A percentile compares a stretch with the other conserved stretches of the same genome.
phyloP scores from a whole-genome alignment of 1,140 invertebrate species.

The Brachionus manjavacas region DNA sequence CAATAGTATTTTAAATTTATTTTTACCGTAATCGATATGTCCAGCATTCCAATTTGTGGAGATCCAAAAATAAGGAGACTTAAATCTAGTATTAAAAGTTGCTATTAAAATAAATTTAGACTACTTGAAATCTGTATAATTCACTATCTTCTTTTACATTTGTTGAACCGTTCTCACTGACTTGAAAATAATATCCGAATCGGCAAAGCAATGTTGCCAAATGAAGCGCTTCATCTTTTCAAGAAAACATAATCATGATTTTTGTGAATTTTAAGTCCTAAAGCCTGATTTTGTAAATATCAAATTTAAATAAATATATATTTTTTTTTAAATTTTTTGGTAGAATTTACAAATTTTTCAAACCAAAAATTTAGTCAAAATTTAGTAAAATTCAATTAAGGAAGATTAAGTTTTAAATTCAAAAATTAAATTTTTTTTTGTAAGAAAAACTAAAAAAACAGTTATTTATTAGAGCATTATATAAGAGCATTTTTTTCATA shows the following conservation, averaged over 20 bases:
- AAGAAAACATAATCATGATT: neutral
- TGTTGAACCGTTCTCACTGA: neutral
- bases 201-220: slow-evolving; percentile 25
- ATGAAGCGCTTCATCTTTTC: slow-evolving; percentile 13
- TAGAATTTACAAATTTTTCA: no score
- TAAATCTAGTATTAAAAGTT: neutral
- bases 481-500: no score
- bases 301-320: no score
- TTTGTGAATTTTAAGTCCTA: neutral
- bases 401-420: no score
- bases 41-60: slow-evolving; percentile 35
- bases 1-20: neutral
- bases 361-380: no score
- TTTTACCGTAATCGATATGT: slow-evolving; percentile 21
- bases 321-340: no score
- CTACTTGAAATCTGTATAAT: slow-evolving; percentile 41
- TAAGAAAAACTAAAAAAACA: no score
- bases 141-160: slow-evolving; percentile 26
- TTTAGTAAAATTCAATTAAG: no score
- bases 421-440: no score
- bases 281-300: neutral
- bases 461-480: no score
- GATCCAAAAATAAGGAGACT: slow-evolving; percentile 41
- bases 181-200: slow-evolving; percentile 40
- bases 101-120: neutral